phyloP scores from a whole-genome alignment of 2,888 invertebrate species.

The Cremastinae sp. region DNA sequence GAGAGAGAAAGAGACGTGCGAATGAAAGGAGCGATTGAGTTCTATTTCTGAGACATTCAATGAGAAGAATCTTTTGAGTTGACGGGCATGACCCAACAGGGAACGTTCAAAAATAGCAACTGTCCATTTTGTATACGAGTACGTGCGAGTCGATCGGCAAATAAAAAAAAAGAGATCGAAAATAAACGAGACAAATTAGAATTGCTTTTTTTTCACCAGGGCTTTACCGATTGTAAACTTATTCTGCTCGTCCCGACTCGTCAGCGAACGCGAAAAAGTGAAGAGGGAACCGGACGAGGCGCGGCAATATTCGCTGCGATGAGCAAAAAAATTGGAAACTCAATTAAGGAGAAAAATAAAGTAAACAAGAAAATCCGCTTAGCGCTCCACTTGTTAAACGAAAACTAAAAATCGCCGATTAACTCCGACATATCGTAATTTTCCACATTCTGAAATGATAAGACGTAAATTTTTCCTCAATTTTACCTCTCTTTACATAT shows the following conservation, averaged over 20 bases:
- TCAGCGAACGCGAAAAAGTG: not conserved
- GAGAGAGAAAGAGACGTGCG: slow-evolving; percentile 20
- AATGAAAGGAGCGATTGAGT: slow-evolving; percentile 58
- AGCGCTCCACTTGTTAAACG: too few species aligned
- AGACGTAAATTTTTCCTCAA: too few species aligned
- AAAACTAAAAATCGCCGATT: too few species aligned
- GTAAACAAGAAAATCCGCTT: not conserved
- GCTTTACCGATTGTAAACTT: not conserved
- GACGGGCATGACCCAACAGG: slow-evolving; percentile 66
- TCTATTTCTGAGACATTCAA: slow-evolving; percentile 73
- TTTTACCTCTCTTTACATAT: too few species aligned
- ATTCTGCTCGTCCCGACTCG: not conserved
- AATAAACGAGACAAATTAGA: not conserved
- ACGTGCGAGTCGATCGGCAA: not conserved
- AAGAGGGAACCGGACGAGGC: slow-evolving; percentile 34
- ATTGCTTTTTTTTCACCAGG: not conserved
- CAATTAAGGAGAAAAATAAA: not conserved
- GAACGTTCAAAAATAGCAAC: slow-evolving; percentile 70
- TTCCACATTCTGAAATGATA: too few species aligned
- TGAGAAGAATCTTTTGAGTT: slow-evolving; percentile 64
- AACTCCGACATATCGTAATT: too few species aligned
- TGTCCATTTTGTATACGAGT: slow-evolving; percentile 1
- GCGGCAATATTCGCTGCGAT: slow-evolving; percentile 35
- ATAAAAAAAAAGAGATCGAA: too few species aligned
- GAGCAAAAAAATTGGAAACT: slow-evolving; percentile 19